Percentiles rank a stretch among this genome's conserved stretches.
Conservation (phyloP, 1,140 invertebrate genomes). For the Helicoverpa zea region DNA sequence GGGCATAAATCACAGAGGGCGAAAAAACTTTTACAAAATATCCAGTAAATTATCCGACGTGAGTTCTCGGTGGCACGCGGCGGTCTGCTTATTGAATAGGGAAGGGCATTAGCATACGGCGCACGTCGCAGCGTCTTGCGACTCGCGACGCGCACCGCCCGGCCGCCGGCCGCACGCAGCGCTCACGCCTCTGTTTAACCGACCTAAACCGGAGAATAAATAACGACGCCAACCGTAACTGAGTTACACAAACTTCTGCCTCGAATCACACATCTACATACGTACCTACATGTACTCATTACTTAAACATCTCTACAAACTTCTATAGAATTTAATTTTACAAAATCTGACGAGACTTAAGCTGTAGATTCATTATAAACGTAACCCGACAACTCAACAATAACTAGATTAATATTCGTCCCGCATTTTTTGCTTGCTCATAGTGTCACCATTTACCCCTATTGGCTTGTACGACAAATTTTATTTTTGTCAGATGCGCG, state of each 20-base stretch:
- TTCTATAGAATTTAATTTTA: constrained; percentile 7
- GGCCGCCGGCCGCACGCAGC: constrained; percentile 39
- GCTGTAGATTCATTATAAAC: constrained; percentile 44
- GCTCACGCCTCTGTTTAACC: constrained; percentile 36
- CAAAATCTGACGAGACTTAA: constrained; percentile 16
- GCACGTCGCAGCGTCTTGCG: constrained; percentile 78
- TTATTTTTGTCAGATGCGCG: constrained; percentile 85
- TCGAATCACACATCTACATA: constrained; percentile 5
- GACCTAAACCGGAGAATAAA: constrained; percentile 30
- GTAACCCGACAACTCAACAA: constrained; percentile 46
- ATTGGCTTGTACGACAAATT: constrained; percentile 86
- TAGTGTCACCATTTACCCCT: constrained; percentile 81
- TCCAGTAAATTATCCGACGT: constrained; percentile 87
- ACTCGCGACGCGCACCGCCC: constrained; percentile 61
- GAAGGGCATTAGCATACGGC: constrained; percentile 82
- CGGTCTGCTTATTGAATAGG: constrained; percentile 86
- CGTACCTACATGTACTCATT: constrained; percentile 13
- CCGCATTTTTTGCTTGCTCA: constrained; percentile 75
- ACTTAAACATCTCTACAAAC: constrained; percentile 5
- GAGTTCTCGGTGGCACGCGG: constrained; percentile 83
- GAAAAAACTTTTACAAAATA: constrained; percentile 87
- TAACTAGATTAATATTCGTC: constrained; percentile 60
- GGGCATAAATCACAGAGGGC: constrained; percentile 85
- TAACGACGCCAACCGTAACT: constrained; percentile 33
- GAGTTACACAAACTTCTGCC: constrained; percentile 26